Conservation (phyloP, 1,140 invertebrate species). For the Cotesia chilonis region DNA sequence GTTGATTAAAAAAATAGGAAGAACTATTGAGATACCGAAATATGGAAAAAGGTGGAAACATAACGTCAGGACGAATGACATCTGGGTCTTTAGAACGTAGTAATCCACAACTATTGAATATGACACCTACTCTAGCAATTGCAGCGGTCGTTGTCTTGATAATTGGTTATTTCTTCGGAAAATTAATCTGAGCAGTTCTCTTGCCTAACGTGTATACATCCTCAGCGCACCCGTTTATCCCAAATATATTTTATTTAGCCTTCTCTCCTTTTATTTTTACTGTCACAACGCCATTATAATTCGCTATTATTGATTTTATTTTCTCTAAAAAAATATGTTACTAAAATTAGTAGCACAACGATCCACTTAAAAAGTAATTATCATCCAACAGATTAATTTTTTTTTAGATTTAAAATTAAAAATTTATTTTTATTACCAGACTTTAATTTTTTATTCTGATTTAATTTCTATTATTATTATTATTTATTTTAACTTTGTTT, state of each 20-base stretch:
- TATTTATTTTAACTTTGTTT: too few relatives aligned
- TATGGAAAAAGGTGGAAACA: conserved; percentile 51
- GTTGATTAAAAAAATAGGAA: conserved; percentile 51
- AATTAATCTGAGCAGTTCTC: conserved; percentile 60
- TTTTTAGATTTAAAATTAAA: too few relatives aligned
- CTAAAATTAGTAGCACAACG: not conserved
- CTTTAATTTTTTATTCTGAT: too few relatives aligned
- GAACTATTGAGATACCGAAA: conserved; percentile 60
- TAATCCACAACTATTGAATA: conserved; percentile 46
- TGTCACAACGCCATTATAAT: conserved; percentile 48
- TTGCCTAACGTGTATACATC: conserved; percentile 46
- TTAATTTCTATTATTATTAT: too few relatives aligned
- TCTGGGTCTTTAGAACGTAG: conserved; percentile 44
- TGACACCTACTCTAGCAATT: conserved; percentile 51
- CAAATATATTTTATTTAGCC: conserved; percentile 54
- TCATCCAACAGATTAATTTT: too few relatives aligned
- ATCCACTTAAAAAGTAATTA: conserved; percentile 5
- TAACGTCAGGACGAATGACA: conserved; percentile 49
- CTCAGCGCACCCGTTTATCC: conserved; percentile 50
- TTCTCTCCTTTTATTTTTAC: conserved; percentile 40
- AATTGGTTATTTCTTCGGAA: conserved; percentile 61
- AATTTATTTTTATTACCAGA: too few relatives aligned
- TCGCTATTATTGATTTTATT: conserved; percentile 28
- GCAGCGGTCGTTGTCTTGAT: conserved; percentile 59
- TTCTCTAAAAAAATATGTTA: not conserved